Base-by-base conservation (phyloP, 2,797 vertebrate genomes). In the Pipistrellus nathusii region DNA sequence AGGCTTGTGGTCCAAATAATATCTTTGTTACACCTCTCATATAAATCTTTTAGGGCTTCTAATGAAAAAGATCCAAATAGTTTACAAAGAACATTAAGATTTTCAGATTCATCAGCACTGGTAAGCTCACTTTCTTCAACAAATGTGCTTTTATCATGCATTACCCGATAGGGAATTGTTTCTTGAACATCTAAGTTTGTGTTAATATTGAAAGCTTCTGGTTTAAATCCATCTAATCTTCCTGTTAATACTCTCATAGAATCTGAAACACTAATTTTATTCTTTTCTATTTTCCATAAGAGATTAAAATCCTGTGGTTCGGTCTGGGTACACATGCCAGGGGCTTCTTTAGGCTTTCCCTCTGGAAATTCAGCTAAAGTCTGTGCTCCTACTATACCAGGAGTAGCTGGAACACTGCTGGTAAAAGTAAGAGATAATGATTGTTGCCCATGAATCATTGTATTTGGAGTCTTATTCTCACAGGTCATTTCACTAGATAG, bases 1-100 rank as follows among this genome's bases (percentile, higher is more conserved):
- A 99, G 97, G 96, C 99, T 99, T 68, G 98, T 99, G 75, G 99
- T 98, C 99, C 99, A 99, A 82, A 99, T 98, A 88, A 99, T 98
- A 97, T 99, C 99, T 96, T 99, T 99, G 94, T 99, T 98, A 97
- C 99, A 99, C 96, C 99, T 99, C 96, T 99, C 99, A 97, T 99
- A 99, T 72, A 99, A 98, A 98, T 99, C 99, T 94, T 99, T 99
- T 83, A 99, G 95, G 30, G 98, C 99, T 97, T 99, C 99, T 94
- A 99, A 98, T 73, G 99, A 98, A 95, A 99, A 98, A 0, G 98
- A 98, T 51, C 98, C 99, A 98, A 99, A 99, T 68, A 99, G 98
- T 23, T 98, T 98, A 91, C 98, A 99, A 18, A 99, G 99, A 78
- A 98, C 99, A 86, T 98, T 98, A 64, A 99, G 98, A 97, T 98